Evolutionary conservation across 2,113 vertebrate species (phyloP).

Genomic region (Mastomys coucha): DNA sequence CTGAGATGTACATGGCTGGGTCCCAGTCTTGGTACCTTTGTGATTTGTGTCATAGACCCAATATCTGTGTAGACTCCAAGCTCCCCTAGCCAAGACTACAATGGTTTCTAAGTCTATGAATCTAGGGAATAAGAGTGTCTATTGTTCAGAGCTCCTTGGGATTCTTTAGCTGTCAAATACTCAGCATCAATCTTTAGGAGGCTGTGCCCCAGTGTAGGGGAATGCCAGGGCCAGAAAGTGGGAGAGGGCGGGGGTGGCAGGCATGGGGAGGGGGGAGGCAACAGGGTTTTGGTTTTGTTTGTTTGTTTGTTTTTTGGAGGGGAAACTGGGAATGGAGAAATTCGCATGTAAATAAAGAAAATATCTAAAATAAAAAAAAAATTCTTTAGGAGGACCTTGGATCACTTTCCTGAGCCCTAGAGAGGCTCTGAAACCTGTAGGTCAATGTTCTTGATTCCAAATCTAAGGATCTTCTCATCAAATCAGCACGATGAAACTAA

Average conservation of each 20-base stretch:
- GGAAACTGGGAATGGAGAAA: no score
- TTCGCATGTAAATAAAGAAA: no score
- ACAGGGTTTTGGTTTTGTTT: no score
- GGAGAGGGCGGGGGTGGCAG: no score
- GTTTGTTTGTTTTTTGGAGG: no score
- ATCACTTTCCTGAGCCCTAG: background rate
- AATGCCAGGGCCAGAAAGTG: no score
- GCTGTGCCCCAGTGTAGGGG: no score
- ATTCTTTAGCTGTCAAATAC: background rate
- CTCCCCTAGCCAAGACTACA: background rate
- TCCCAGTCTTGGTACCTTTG: background rate
- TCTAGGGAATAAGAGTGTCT: background rate
- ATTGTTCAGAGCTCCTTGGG: background rate
- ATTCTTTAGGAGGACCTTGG: background rate
- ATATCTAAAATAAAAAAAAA: no score
- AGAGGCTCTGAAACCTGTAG: background rate
- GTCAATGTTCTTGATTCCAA: slow-evolving; percentile 16
- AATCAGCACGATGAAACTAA: background rate
- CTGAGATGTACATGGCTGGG: background rate
- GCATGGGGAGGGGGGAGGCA: no score
- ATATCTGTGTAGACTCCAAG: background rate
- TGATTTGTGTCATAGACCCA: background rate
- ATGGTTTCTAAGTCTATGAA: background rate
- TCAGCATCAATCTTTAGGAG: background rate
- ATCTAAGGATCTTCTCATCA: background rate